Conservation (phyloP, 2,797 vertebrate genomes). For the Podarcis siculus region DNA sequence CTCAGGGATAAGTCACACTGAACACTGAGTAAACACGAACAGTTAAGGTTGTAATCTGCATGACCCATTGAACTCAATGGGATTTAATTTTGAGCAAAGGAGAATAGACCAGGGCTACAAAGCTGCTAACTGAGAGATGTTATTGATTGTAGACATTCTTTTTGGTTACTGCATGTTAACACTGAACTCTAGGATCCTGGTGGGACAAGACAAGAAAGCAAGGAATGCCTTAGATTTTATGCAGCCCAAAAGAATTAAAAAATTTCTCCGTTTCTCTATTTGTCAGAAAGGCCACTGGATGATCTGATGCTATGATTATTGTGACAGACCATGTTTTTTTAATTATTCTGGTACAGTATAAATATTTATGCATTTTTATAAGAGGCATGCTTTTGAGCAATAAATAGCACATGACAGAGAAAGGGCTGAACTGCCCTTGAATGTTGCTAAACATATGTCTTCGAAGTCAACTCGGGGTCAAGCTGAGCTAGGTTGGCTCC, state of each 20-base stretch:
- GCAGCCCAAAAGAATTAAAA: not conserved
- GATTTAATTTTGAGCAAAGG: not conserved
- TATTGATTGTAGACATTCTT: not conserved
- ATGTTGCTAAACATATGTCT: slow-evolving; percentile 40
- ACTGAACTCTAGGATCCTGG: fast-evolving
- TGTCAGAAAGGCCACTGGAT: slow-evolving; percentile 56
- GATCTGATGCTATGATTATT: slow-evolving; percentile 67
- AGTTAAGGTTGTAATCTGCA: not conserved
- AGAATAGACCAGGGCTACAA: not conserved
- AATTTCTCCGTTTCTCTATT: slow-evolving; percentile 58
- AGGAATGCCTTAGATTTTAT: not conserved
- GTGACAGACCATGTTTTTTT: slow-evolving; percentile 70
- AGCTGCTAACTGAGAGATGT: not conserved
- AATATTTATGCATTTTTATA: slow-evolving; percentile 75
- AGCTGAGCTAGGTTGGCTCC: fast-evolving
- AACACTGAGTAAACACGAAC: not conserved
- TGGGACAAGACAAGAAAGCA: not conserved
- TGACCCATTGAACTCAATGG: not conserved
- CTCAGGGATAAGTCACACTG: not conserved
- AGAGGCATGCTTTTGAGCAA: slow-evolving; percentile 69
- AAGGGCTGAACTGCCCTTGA: slow-evolving; percentile 28
- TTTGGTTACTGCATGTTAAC: not conserved
- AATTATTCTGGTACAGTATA: slow-evolving; percentile 69
- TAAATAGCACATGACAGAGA: slow-evolving; percentile 50
- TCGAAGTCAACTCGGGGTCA: slow-evolving; percentile 40